Base-by-base conservation (phyloP, 53 echinoderm and acorn worm genomes). In the Echinarachnius parma region DNA sequence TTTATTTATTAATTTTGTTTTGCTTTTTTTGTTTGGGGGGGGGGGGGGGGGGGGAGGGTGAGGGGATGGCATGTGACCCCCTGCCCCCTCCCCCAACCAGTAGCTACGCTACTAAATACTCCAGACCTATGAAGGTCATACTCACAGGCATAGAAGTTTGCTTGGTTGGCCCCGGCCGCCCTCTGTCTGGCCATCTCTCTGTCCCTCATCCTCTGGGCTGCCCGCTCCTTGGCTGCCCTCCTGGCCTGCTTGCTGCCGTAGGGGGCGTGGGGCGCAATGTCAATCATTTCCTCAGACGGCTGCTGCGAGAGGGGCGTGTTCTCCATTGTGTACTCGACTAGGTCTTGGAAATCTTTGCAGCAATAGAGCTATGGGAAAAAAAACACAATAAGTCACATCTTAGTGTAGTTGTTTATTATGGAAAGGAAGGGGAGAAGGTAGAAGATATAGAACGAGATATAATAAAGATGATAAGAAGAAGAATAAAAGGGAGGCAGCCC, bases 61-160 rank as follows among this genome's bases (percentile, higher is more conserved):
- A n/a, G n/a, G n/a, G n/a, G n/a, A n/a, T n/a, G n/a, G n/a, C n/a
- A n/a, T n/a, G n/a, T n/a, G n/a, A n/a, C n/a, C n/a, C n/a, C n/a
- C n/a, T n/a, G n/a, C n/a, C n/a, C n/a, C n/a, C n/a, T n/a, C n/a
- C n/a, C n/a, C n/a, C n/a, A n/a, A n/a, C n/a, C n/a, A n/a, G n/a
- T n/a, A n/a, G n/a, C n/a, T n/a, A n/a, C n/a, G n/a, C n/a, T n/a
- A n/a, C n/a, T n/a, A n/a, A n/a, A n/a, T n/a, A n/a, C n/a, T n/a
- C n/a, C n/a, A n/a, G n/a, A n/a, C n/a, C n/a, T n/a, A n/a, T n/a
- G n/a, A n/a, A n/a, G n/a, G 18, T 31, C 1, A 14, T n/a, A 96
- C 98, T 77, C 81, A 96, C 98, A 91, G 49, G 98, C 98, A 77
- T 88, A 96, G 77, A 96, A 96, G 77, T 96, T 96, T 20, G 98